Conservation (phyloP, 2,888 invertebrate species). For the Panorpa germanica region DNA sequence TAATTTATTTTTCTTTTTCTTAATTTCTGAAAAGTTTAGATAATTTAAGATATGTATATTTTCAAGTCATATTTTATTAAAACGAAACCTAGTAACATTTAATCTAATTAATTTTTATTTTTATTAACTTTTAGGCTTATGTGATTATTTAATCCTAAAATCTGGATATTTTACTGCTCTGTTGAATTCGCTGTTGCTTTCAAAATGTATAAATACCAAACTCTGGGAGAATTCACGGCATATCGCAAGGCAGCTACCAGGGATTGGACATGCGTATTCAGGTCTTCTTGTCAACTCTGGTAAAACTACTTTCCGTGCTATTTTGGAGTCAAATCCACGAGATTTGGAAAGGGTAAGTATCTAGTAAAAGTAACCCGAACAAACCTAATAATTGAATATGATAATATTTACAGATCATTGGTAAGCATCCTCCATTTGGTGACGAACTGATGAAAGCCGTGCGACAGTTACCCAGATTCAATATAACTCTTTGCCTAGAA, state of each 20-base stretch:
- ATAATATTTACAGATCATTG: conserved; percentile 36
- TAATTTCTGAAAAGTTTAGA: no score
- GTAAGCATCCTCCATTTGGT: conserved; percentile 54
- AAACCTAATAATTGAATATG: conserved; percentile 8
- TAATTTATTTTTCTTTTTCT: no score
- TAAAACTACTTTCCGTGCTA: conserved; percentile 39
- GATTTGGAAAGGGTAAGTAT: conserved; percentile 45
- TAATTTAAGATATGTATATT: no score
- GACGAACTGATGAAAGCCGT: conserved; percentile 42
- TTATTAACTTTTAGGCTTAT: no score
- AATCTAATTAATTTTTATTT: no score
- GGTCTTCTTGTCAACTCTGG: conserved; percentile 41
- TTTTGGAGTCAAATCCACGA: conserved; percentile 47
- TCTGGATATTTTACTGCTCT: conserved; percentile 30
- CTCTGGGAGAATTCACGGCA: conserved; percentile 59
- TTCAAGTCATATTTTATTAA: no score
- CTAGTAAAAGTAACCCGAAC: conserved; percentile 2
- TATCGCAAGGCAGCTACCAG: conserved; percentile 48
- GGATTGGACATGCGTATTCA: conserved; percentile 48
- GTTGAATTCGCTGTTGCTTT: conserved; percentile 36
- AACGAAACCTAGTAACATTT: no score
- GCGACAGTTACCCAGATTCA: conserved; percentile 40
- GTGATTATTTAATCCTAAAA: conserved; percentile 18
- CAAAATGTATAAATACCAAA: conserved; percentile 44
- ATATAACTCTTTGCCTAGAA: no score